These are phyloP conservation scores for Myathropa florea DNA, from an alignment of 2,888 invertebrate genomes.

Conservation along the genomic window DNA sequence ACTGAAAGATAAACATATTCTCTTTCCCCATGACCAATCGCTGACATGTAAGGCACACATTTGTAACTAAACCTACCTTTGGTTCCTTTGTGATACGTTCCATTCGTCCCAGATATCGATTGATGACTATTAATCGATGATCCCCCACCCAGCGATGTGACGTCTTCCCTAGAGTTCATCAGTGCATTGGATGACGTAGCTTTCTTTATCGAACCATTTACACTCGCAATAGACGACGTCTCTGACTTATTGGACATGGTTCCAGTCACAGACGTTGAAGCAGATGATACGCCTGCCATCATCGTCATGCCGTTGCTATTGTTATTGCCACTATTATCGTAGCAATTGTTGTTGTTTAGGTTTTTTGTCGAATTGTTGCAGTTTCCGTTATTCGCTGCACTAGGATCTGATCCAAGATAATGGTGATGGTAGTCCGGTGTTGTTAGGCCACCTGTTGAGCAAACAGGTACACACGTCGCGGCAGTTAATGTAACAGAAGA, in stretches of 20 bases:
- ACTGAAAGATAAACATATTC: neutral
- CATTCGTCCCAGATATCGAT: slow-evolving; percentile 47
- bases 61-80: slow-evolving; percentile 62
- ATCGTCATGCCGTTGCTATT: slow-evolving; percentile 68
- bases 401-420: slow-evolving; percentile 44
- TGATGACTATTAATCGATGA: slow-evolving; percentile 78
- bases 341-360: slow-evolving; percentile 45
- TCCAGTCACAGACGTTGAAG: slow-evolving; percentile 42
- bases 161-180: slow-evolving; percentile 77
- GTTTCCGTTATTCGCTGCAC: slow-evolving; percentile 54
- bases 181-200: slow-evolving; percentile 69
- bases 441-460: slow-evolving; percentile 58
- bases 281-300: slow-evolving; percentile 43
- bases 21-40: neutral
- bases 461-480: slow-evolving; percentile 64
- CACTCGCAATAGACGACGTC: slow-evolving; percentile 72
- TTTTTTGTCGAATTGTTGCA: slow-evolving; percentile 39
- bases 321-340: slow-evolving; percentile 71
- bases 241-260: slow-evolving; percentile 70
- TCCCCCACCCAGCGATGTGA: slow-evolving; percentile 77
- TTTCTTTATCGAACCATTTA: slow-evolving; percentile 72
- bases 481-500: slow-evolving; percentile 57
- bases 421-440: slow-evolving; percentile 59
- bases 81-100: slow-evolving; percentile 58
- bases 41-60: neutral